A percentile compares a stretch with the other conserved stretches of the same genome.
phyloP scores from a whole-genome alignment of 2,113 vertebrate genomes.

The Calonectris borealis region DNA sequence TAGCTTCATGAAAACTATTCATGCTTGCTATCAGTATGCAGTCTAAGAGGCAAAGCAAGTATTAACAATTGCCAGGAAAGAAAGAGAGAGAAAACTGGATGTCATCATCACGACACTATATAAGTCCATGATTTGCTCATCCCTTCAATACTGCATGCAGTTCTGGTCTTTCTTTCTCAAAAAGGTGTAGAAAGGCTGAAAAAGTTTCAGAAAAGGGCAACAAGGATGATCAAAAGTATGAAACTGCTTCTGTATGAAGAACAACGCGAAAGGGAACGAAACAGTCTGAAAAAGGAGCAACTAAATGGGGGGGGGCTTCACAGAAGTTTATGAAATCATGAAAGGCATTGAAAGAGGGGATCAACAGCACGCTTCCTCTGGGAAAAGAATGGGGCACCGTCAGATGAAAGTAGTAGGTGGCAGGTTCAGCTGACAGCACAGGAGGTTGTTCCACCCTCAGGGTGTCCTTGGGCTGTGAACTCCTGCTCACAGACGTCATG shows the following conservation, averaged over 20 bases:
- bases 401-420: not conserved
- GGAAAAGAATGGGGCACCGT: not conserved
- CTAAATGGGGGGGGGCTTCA: not conserved
- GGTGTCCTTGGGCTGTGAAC: not conserved
- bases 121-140: not conserved
- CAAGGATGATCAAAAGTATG: not conserved
- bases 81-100: not conserved
- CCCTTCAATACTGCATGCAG: not conserved
- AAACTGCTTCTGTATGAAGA: not conserved
- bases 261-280: not conserved
- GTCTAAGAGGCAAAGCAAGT: not conserved
- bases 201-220: not conserved
- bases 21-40: not conserved
- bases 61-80: not conserved
- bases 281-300: not conserved
- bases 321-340: not conserved
- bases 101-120: not conserved
- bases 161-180: not conserved
- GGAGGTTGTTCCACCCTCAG: not conserved
- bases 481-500: not conserved
- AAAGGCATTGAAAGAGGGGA: not conserved
- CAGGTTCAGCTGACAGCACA: not conserved
- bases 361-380: not conserved
- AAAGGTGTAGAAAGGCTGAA: not conserved
- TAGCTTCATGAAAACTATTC: not conserved